Evolutionary conservation across 2,888 invertebrate genomes (phyloP).

Genomic region (Micoletzkya japonica): DNA sequence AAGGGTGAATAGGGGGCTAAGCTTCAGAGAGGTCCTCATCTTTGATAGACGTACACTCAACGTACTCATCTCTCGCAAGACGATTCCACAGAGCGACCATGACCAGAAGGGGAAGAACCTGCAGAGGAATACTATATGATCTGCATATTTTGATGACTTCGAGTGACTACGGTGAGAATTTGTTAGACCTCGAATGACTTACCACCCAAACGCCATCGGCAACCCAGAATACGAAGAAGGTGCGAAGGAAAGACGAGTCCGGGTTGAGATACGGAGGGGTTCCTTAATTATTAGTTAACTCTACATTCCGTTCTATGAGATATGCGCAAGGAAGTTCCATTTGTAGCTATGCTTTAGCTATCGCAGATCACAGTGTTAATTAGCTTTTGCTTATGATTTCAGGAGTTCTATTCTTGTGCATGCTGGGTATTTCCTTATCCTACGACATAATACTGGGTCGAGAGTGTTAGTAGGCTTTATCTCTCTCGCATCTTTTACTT

Average conservation of each 20-base stretch:
- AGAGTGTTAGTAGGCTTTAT: no score
- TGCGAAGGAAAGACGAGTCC: conserved; percentile 32
- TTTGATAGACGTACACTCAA: no score
- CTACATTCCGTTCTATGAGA: not conserved
- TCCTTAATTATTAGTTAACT: conserved; percentile 25
- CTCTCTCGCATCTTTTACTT: no score
- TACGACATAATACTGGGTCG: no score
- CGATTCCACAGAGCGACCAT: conserved; percentile 51
- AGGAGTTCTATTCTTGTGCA: no score
- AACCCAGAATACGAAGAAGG: conserved; percentile 45
- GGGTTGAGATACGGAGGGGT: conserved; percentile 35
- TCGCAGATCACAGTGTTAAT: no score
- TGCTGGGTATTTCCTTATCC: no score
- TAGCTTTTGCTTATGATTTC: no score
- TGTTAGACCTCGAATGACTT: not conserved
- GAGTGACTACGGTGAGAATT: not conserved
- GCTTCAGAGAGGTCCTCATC: no score
- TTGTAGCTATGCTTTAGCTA: not conserved
- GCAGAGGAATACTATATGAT: not conserved
- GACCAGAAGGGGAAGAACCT: conserved; percentile 47
- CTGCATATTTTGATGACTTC: not conserved
- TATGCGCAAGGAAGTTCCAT: not conserved
- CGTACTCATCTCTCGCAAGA: conserved; percentile 38
- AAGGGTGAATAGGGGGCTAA: no score
- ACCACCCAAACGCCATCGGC: conserved; percentile 38